phyloP scores from a whole-genome alignment of 2,888 invertebrate genomes.

The Drosophila flavopinicola region DNA sequence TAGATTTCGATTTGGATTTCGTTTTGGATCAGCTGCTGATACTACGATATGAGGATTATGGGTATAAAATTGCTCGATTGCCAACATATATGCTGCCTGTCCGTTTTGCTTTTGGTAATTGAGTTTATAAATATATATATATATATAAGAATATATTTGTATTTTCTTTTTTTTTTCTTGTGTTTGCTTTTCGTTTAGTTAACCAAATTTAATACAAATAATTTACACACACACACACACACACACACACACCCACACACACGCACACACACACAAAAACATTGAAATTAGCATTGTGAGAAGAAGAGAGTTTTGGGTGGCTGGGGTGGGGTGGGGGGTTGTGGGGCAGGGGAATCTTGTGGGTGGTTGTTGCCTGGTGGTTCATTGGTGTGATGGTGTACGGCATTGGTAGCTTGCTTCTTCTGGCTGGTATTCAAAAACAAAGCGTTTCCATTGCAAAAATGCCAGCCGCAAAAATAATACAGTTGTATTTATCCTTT shows the following conservation, averaged over 20 bases:
- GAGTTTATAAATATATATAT: conserved; percentile 21
- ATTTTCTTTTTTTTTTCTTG: conserved; percentile 17
- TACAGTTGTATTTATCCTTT: conserved; percentile 47
- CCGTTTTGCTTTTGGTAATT: conserved; percentile 76
- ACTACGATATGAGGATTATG: conserved; percentile 50
- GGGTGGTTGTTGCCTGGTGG: conserved; percentile 17
- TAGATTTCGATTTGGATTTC: conserved; percentile 1
- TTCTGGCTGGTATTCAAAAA: conserved; percentile 59
- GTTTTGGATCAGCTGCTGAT: conserved; percentile 53
- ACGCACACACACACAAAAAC: conserved; percentile 69
- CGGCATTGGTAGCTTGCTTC: conserved; percentile 46
- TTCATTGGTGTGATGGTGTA: conserved; percentile 47
- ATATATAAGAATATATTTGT: conserved; percentile 20
- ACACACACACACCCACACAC: conserved; percentile 38
- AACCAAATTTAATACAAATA: conserved; percentile 82
- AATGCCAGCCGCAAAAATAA: conserved; percentile 62
- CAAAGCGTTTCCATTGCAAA: conserved; percentile 62
- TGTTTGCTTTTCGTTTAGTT: conserved; percentile 36
- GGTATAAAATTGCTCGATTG: conserved; percentile 84
- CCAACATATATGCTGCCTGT: conserved; percentile 85
- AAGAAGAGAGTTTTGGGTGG: conserved; percentile 24
- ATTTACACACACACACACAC: conserved; percentile 49
- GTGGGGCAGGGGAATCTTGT: conserved; percentile 25
- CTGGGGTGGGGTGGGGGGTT: not conserved
- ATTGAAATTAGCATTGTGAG: conserved; percentile 74